These are phyloP conservation scores for Eufriesea mexicana DNA, from an alignment of 1,140 invertebrate genomes.

Conservation along the genomic window DNA sequence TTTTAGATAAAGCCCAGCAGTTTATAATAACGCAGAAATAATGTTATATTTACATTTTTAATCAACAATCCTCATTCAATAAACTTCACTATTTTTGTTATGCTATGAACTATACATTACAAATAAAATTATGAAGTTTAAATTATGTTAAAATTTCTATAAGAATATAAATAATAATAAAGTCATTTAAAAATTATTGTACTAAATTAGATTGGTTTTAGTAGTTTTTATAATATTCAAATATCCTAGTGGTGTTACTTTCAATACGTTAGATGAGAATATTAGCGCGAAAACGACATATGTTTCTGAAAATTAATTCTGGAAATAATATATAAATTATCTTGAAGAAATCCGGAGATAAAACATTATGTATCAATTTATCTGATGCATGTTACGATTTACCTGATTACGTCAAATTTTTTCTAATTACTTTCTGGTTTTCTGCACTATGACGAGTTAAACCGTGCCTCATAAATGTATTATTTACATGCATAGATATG, in stretches of 20 bases:
- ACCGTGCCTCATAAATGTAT: background rate
- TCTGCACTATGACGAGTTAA: background rate
- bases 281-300: background rate
- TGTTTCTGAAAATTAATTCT: background rate
- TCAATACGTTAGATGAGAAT: background rate
- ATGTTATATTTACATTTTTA: constrained; percentile 45
- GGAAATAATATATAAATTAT: background rate
- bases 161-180: constrained; percentile 31
- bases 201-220: constrained; percentile 4
- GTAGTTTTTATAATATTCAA: background rate
- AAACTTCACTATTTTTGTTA: constrained; percentile 15
- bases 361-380: background rate
- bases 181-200: background rate
- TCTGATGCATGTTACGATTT: background rate
- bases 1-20: constrained; percentile 40
- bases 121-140: constrained; percentile 7
- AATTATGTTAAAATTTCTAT: constrained; percentile 11
- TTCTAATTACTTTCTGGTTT: background rate
- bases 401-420: background rate
- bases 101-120: constrained; percentile 8
- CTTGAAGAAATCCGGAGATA: background rate
- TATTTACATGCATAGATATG: constrained; percentile 48
- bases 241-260: background rate
- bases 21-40: constrained; percentile 27
- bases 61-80: background rate